phyloP scores from a whole-genome alignment of 2,113 vertebrate genomes.

The Furnarius figulus region DNA sequence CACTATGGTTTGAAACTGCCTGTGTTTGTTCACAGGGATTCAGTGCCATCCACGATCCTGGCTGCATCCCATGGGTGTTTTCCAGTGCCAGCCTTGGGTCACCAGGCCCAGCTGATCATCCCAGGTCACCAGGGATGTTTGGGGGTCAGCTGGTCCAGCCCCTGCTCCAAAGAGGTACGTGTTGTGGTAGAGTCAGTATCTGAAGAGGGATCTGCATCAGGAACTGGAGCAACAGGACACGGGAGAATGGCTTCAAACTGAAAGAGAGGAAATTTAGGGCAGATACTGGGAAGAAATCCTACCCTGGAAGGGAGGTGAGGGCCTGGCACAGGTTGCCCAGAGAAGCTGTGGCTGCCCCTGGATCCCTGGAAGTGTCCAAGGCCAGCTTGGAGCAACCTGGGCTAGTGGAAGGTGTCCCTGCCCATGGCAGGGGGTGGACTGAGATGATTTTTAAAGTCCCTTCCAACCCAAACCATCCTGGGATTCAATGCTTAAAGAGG shows the following conservation, averaged over 20 bases:
- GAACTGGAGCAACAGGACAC: fast-evolving
- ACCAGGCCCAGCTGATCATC: background rate
- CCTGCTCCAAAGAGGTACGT: background rate
- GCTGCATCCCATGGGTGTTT: background rate
- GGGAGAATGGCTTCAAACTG: fast-evolving
- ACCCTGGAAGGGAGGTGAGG: background rate
- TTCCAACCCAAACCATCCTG: background rate
- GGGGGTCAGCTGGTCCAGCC: fast-evolving
- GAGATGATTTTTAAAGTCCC: fast-evolving
- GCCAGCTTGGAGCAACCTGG: background rate
- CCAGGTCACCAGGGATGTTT: background rate
- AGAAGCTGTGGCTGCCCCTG: background rate
- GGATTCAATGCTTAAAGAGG: background rate
- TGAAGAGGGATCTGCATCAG: background rate
- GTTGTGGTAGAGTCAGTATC: background rate
- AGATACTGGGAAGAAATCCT: background rate
- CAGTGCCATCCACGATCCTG: background rate
- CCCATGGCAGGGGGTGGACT: fast-evolving
- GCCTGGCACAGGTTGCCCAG: background rate
- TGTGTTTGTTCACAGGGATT: background rate
- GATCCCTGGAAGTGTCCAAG: background rate
- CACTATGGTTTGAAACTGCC: background rate
- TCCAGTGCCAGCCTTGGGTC: background rate
- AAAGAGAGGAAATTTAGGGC: fast-evolving
- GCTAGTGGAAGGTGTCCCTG: background rate